Conservation (phyloP, 2,888 invertebrate species). For the Hesperia comma region DNA sequence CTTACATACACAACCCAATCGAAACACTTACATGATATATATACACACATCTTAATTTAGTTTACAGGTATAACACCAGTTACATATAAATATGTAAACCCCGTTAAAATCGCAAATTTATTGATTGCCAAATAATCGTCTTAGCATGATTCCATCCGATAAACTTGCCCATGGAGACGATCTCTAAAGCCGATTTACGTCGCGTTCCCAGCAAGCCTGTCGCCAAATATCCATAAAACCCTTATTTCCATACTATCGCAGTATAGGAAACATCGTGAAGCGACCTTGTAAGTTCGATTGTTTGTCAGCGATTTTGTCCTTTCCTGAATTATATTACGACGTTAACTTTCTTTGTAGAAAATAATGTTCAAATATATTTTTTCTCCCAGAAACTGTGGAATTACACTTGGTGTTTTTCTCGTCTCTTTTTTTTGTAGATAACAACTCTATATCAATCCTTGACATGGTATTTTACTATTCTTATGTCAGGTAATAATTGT, state of each 20-base stretch:
- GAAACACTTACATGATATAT: no score
- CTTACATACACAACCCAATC: no score
- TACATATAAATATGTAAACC: no score
- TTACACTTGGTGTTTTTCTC: neutral
- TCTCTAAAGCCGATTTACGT: constrained; percentile 33
- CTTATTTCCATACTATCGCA: constrained; percentile 40
- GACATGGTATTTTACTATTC: neutral
- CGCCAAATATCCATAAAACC: constrained; percentile 40
- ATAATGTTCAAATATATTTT: constrained; percentile 2
- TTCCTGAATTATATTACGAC: constrained; percentile 27
- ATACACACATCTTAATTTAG: no score
- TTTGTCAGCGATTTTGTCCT: constrained; percentile 33
- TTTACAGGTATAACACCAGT: no score
- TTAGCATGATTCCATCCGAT: constrained; percentile 27
- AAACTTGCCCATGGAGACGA: constrained; percentile 32
- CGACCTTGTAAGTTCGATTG: constrained; percentile 36
- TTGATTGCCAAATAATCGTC: constrained; percentile 29
- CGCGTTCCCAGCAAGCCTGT: constrained; percentile 29
- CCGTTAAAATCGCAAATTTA: constrained; percentile 14
- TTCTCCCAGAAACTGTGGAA: constrained; percentile 2
- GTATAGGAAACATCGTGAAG: constrained; percentile 32
- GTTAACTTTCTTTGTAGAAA: neutral
- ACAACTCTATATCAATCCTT: neutral
- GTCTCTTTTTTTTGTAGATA: neutral
- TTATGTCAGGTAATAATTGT: neutral